phyloP scores from a whole-genome alignment of 2,888 invertebrate genomes.

The Eupsilia transversa region DNA sequence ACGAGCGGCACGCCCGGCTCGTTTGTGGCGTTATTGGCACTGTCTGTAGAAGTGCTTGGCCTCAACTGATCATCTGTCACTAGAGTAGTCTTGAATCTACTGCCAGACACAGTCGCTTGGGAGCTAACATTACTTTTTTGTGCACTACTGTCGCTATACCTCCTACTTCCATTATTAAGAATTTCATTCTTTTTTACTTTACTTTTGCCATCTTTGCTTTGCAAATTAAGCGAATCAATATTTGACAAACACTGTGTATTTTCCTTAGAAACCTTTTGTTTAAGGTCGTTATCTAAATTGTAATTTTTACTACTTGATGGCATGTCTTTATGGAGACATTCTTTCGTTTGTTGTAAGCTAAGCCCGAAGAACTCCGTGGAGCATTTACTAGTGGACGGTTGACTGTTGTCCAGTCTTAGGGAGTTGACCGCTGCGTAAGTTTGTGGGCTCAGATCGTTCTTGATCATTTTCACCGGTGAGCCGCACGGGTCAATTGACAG shows the following conservation, averaged over 20 bases:
- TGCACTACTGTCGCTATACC: conserved; percentile 85
- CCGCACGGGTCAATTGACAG: conserved; percentile 88
- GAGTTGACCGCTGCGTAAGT: conserved; percentile 61
- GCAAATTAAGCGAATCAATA: conserved; percentile 78
- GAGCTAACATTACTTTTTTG: conserved; percentile 77
- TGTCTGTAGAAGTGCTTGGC: conserved; percentile 76
- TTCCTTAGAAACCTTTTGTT: conserved; percentile 79
- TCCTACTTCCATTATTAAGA: conserved; percentile 82
- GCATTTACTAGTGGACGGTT: conserved; percentile 76
- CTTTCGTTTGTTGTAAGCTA: conserved; percentile 82
- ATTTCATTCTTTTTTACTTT: conserved; percentile 78
- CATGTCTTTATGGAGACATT: conserved; percentile 83
- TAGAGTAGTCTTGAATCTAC: conserved; percentile 85
- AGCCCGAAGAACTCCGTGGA: conserved; percentile 81
- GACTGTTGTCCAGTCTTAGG: conserved; percentile 67
- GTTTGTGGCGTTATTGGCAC: conserved; percentile 68
- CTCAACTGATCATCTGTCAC: conserved; percentile 80
- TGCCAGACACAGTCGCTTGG: conserved; percentile 74
- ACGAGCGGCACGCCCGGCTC: conserved; percentile 74
- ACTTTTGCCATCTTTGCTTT: conserved; percentile 76
- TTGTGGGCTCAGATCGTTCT: conserved; percentile 82
- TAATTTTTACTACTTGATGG: conserved; percentile 87
- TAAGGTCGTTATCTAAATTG: conserved; percentile 79
- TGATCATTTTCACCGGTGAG: conserved; percentile 81
- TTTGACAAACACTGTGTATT: conserved; percentile 73